Conservation (phyloP, 1,140 invertebrate genomes). For the Probaryconus sp. region DNA sequence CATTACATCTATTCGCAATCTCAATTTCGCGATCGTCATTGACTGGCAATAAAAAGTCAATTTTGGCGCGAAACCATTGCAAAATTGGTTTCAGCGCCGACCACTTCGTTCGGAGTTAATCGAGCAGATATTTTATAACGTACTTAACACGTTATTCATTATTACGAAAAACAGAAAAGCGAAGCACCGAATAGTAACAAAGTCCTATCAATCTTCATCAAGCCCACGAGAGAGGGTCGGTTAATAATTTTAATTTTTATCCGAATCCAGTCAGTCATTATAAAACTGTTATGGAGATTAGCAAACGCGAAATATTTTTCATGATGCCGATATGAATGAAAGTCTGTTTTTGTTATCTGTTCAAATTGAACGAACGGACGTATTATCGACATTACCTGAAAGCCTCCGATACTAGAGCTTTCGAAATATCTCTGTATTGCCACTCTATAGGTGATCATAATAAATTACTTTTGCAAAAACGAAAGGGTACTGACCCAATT, state of each 20-base stretch:
- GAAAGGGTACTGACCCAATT: constrained; percentile 44
- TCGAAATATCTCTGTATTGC: constrained; percentile 28
- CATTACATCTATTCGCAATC: no score
- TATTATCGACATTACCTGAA: constrained; percentile 46
- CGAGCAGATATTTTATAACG: constrained; percentile 2
- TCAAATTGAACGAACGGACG: constrained; percentile 47
- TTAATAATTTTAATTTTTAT: constrained; percentile 44
- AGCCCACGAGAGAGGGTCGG: not conserved
- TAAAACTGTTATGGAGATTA: constrained; percentile 34
- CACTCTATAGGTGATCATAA: constrained; percentile 35
- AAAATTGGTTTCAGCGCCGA: no score
- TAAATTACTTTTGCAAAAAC: constrained; percentile 47
- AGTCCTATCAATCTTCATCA: constrained; percentile 25
- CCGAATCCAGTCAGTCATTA: constrained; percentile 26
- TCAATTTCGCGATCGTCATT: no score
- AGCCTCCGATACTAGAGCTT: constrained; percentile 10
- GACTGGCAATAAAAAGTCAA: no score
- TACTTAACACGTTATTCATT: constrained; percentile 9
- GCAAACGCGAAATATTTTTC: constrained; percentile 25
- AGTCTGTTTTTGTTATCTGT: constrained; percentile 37
- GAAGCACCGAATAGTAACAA: constrained; percentile 5
- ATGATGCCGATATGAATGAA: constrained; percentile 10
- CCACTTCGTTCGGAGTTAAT: no score
- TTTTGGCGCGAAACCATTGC: no score
- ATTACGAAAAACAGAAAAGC: not conserved